Evolutionary conservation across 35 echinoderm and acorn worm genomes (phyloP).

Genomic region (Apostichopus californicus): DNA sequence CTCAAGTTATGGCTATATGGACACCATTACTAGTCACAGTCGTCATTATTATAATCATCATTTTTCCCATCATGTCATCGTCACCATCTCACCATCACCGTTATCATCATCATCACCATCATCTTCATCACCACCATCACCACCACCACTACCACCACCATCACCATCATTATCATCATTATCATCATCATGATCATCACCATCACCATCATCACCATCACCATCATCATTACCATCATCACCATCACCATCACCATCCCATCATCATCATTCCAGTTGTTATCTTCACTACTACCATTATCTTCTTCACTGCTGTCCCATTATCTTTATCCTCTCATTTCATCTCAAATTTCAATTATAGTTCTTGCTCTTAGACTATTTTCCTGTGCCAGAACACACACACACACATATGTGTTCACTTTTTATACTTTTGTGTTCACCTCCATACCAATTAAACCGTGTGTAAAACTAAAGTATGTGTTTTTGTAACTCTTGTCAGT

Average conservation of each 20-base stretch:
- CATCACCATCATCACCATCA: neutral
- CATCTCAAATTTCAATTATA: neutral
- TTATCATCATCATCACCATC: slow-evolving; percentile 2
- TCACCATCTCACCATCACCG: neutral
- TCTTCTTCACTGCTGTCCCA: neutral
- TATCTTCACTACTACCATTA: neutral
- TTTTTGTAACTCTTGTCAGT: too few species aligned
- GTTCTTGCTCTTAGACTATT: too few species aligned
- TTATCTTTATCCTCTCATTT: neutral
- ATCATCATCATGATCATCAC: neutral
- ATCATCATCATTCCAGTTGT: neutral
- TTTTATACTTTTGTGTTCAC: too few species aligned
- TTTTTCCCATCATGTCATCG: neutral
- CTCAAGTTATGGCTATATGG: too few species aligned
- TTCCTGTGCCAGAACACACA: too few species aligned
- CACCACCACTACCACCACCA: neutral
- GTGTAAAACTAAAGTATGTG: too few species aligned
- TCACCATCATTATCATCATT: neutral
- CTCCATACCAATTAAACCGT: too few species aligned
- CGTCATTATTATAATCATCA: neutral
- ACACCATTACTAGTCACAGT: neutral
- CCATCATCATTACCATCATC: neutral
- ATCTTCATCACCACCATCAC: neutral
- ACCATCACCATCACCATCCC: neutral
- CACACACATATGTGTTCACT: too few species aligned